Base-by-base conservation (phyloP, 1,140 invertebrate genomes). In the Cecropterus lyciades region DNA sequence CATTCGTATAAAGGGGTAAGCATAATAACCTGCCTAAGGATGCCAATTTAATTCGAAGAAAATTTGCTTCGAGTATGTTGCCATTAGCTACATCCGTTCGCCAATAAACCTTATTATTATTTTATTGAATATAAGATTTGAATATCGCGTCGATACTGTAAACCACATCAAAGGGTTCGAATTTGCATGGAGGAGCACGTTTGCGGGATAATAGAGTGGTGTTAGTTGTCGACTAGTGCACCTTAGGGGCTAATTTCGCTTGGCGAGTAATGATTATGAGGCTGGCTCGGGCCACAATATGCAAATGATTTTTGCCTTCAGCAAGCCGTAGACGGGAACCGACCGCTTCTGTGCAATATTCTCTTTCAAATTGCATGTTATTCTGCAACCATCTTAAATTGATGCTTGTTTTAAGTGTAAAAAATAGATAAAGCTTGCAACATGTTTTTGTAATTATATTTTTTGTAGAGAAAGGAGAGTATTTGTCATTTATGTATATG, bases 251-350 rank as follows among this genome's bases (percentile, higher is more conserved):
- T 85, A 91, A 88, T 91, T 86, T 84, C 60, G 74, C 80, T 74
- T 87, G 80, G 82, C 84, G 72, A 76, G 71, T 89, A 85, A 85
- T 90, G 78, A 86, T 88, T 86, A 88, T 85, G 80, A 84, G 75
- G 65, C 69, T 72, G 70, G 63, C 69, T 72, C 70, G 69, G 71
- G 75, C 82, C 81, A 79, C 82, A 86, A 84, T 91, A 91, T 89
- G 87, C 82, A 88, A 91, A 89, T 91, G 79, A 82, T 80, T 84
- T 80, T 87, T 78, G 85, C 85, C 87, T 87, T 83, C 78, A 88
- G 78, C 79, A 77, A 76, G 60, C 73, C 71, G 74, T 74, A 75
- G 72, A 70, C 56, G 65, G 65, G 75, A 63, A 79, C 67, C 76
- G 64, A 73, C 57, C 69, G 80, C 78, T 87, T 70, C 77, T 83